These are phyloP conservation scores for Tenualosa thibaudeaui DNA, from an alignment of 2,797 vertebrate species.

Conservation along the genomic window DNA sequence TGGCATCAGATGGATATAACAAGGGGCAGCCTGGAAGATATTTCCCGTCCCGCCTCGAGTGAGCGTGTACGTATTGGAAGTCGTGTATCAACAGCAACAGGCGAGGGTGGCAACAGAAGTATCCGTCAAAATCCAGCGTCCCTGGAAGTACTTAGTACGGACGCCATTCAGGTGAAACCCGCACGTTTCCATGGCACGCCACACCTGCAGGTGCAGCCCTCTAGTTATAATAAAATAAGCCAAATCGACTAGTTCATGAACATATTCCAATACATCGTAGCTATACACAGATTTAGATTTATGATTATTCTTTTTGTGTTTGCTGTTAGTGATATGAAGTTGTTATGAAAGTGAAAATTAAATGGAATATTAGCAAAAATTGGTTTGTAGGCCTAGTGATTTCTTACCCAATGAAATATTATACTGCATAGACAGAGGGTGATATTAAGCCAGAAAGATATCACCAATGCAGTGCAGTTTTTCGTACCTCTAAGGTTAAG, in stretches of 20 bases:
- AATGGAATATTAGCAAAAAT: too few species aligned
- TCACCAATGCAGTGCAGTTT: too few species aligned
- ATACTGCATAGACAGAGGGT: too few species aligned
- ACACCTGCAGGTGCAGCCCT: background rate
- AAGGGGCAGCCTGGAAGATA: conserved; percentile 76
- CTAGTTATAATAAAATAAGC: too few species aligned
- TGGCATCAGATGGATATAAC: conserved; percentile 76
- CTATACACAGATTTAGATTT: background rate
- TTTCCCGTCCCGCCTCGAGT: conserved; percentile 76
- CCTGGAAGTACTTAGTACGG: conserved; percentile 76
- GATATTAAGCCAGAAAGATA: too few species aligned
- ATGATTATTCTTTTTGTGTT: background rate
- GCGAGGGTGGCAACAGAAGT: conserved; percentile 42
- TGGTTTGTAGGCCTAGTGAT: too few species aligned
- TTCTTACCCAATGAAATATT: too few species aligned
- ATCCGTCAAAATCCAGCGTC: conserved; percentile 39
- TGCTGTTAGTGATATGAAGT: too few species aligned
- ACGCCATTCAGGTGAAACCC: conserved; percentile 43
- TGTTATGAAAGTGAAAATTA: too few species aligned
- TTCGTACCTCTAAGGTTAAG: too few species aligned
- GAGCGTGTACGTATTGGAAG: conserved; percentile 64
- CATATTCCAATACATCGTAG: too few species aligned
- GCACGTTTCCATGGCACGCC: background rate
- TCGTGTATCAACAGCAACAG: conserved; percentile 65
- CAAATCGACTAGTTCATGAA: too few species aligned